Evolutionary conservation across 1,140 invertebrate species (phyloP).

Genomic region (Drosophila subpulchrella): DNA sequence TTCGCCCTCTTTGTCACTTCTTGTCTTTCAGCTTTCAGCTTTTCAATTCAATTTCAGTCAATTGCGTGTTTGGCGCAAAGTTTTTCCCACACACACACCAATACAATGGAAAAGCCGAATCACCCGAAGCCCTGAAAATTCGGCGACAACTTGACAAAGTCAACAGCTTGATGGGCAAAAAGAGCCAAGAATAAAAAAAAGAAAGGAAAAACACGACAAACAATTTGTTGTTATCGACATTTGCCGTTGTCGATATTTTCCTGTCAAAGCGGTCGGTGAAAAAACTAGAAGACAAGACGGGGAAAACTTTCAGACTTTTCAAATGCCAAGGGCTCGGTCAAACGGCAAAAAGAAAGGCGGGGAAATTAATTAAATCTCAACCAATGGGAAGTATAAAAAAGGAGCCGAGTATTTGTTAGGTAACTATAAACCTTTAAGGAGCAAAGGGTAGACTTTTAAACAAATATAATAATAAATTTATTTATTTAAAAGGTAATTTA

Average conservation of each 20-base stretch:
- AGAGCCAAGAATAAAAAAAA: constrained; percentile 1
- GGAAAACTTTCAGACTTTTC: constrained; percentile 35
- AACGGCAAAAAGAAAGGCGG: constrained; percentile 20
- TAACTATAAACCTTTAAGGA: neutral
- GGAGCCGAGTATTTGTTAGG: constrained; percentile 15
- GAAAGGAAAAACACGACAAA: constrained; percentile 37
- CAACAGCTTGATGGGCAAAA: constrained; percentile 48
- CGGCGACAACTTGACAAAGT: constrained; percentile 62
- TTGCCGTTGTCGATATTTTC: constrained; percentile 58
- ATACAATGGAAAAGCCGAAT: constrained; percentile 26
- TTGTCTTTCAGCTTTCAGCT: constrained; percentile 41
- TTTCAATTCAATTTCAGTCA: constrained; percentile 72
- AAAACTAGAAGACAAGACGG: constrained; percentile 30
- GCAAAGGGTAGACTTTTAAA: neutral
- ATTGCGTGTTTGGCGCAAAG: constrained; percentile 68
- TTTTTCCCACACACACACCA: constrained; percentile 42
- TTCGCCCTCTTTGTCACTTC: constrained; percentile 10
- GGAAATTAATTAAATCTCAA: constrained; percentile 24
- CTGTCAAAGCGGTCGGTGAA: constrained; percentile 36
- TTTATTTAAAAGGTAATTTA: too few species aligned
- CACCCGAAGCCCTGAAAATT: constrained; percentile 38
- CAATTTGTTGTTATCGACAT: constrained; percentile 68
- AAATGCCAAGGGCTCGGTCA: constrained; percentile 60
- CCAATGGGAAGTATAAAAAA: neutral
- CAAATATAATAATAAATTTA: neutral